Evolutionary conservation across 2,797 vertebrate genomes (phyloP).

Genomic region (Myiotriccus ornatus): DNA sequence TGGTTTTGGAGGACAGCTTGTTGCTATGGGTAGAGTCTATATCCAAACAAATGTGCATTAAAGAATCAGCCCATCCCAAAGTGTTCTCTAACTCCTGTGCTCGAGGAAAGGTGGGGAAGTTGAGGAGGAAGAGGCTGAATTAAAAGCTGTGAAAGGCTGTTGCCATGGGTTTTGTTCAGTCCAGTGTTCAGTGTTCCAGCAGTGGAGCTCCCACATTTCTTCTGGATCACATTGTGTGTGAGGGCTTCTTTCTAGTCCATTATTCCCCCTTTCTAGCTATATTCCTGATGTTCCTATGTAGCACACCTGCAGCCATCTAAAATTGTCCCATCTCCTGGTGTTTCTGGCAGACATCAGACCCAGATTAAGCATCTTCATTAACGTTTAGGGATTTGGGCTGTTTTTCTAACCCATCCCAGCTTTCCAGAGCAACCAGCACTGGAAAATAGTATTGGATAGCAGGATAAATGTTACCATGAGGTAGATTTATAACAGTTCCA

Average conservation of each 20-base stretch:
- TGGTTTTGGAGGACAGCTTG: not conserved
- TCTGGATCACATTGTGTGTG: not conserved
- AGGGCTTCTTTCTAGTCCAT: not conserved
- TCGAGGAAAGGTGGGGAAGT: not conserved
- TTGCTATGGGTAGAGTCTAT: not conserved
- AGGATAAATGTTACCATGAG: accelerated
- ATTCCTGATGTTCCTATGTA: not conserved
- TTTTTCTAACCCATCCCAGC: accelerated
- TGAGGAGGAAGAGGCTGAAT: not conserved
- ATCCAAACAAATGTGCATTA: not conserved
- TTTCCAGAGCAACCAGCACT: not conserved
- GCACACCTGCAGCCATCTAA: not conserved
- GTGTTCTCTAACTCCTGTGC: not conserved
- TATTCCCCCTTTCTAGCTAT: not conserved
- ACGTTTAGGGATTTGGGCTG: not conserved
- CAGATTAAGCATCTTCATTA: not conserved
- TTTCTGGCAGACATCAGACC: not conserved
- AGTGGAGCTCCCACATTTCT: not conserved
- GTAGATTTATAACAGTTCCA: not conserved
- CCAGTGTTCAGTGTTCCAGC: not conserved
- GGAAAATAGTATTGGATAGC: not conserved
- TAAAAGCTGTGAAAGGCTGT: not conserved
- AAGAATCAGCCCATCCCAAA: not conserved
- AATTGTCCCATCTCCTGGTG: not conserved
- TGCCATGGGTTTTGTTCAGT: not conserved